Evolutionary conservation across 2,797 vertebrate species (phyloP), one percentile per base, ranked within the genome.

Genomic region (Acanthurus lineatus): DNA sequence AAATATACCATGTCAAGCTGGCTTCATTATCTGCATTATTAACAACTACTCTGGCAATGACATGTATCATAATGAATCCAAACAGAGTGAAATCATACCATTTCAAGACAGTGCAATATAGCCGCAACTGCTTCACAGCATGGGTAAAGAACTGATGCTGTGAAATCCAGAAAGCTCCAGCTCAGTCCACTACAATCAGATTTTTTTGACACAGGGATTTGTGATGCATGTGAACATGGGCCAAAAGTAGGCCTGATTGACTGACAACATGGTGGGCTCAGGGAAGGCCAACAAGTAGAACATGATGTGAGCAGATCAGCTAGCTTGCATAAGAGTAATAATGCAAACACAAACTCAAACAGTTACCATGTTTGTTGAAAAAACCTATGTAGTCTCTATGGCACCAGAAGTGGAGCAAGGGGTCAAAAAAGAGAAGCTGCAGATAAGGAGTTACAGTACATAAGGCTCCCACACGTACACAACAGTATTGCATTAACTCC

Each of bases 141-240:
- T n/a, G 22, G n/a, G 53, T 38, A 77, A 47, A 59, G 25, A 63
- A 53, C 38, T 3, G 20, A 60, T 58, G 57, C 70, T 19, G 64
- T 69, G 48, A 77, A 84, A 87, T 81, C 83, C 73, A 81, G 74
- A 88, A 72, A 83, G 64, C 71, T 83, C 71, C n/a, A 54, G 38
- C 66, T 74, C 77, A 71, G 81, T 86, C 85, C 73, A 59, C 47
- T 76, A 73, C 84, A 87, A 91, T 84, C 81, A 67, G 75, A 88
- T 35, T 35, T 35, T 86, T 85, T 82, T 87, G 72, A 89, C 81
- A 89, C 54, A n/a, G 73, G 89, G 82, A 90, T 93, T 92, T 89
- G 68, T 75, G 77, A 88, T 80, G 60, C 35, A 89, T 85, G 81
- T 86, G 82, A 89, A 89, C 44, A 49, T 40, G 76, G 68, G 81